Evolutionary conservation across 2,888 invertebrate genomes (phyloP).

Genomic region (Phrixothrix hirtus): DNA sequence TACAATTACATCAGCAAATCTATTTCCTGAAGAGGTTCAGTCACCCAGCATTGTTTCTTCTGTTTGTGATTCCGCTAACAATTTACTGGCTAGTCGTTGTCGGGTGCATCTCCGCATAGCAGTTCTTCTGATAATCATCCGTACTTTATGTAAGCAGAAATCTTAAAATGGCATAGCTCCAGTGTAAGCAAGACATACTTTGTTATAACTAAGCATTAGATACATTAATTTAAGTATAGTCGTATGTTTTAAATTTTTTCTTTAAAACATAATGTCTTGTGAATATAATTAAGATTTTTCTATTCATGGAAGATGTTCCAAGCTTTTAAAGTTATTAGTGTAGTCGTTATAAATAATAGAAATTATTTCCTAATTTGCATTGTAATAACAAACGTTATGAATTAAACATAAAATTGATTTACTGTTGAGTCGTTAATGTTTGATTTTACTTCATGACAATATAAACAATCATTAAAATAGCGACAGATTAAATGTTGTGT

Average conservation of each 20-base stretch:
- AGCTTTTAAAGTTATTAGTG: no score
- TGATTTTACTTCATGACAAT: no score
- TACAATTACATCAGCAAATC: background rate
- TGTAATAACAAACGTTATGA: no score
- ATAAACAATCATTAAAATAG: no score
- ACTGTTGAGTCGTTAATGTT: no score
- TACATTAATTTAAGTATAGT: conserved; percentile 20
- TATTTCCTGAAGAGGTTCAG: conserved; percentile 35
- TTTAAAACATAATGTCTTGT: no score
- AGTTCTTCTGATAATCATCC: conserved; percentile 46
- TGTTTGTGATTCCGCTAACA: conserved; percentile 41
- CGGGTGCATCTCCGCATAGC: conserved; percentile 43
- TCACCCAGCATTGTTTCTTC: conserved; percentile 45
- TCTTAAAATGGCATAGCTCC: conserved; percentile 27
- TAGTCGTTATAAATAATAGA: no score
- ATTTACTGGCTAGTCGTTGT: conserved; percentile 45
- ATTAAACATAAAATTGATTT: no score
- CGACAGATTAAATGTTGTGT: no score
- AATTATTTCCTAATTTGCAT: no score
- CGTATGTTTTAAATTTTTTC: background rate
- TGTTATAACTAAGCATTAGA: conserved; percentile 14
- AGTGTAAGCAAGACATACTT: conserved; percentile 11
- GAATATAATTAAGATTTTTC: no score
- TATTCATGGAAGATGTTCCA: no score
- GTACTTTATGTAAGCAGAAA: conserved; percentile 37